A percentile compares a stretch with the other conserved stretches of the same genome.
These are phyloP conservation scores for Falco rusticolus DNA, from an alignment of 2,797 vertebrate species.

Conservation along the genomic window DNA sequence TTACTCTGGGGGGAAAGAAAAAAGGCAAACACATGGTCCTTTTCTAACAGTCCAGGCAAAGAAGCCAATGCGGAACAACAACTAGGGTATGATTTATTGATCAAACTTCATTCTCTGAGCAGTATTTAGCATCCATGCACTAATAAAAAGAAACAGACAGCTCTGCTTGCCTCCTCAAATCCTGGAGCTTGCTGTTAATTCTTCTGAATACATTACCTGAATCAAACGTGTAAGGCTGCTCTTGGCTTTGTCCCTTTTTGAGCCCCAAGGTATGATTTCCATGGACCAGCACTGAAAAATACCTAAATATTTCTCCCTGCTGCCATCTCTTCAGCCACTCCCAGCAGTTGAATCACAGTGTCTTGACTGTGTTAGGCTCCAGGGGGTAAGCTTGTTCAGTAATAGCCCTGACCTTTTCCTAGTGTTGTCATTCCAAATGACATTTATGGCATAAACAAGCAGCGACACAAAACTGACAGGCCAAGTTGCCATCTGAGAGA, in stretches of 20 bases:
- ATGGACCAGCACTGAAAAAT: constrained; percentile 46
- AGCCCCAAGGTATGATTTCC: constrained; percentile 69
- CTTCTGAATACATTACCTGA: constrained; percentile 59
- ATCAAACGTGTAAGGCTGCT: constrained; percentile 24
- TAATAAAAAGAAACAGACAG: constrained; percentile 61
- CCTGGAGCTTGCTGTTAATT: constrained; percentile 44
- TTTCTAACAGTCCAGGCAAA: neutral
- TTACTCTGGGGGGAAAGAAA: constrained; percentile 6
- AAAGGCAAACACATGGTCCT: constrained; percentile 22
- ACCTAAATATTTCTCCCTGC: constrained; percentile 42
- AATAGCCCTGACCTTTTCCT: constrained; percentile 75
- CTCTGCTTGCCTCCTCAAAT: constrained; percentile 42
- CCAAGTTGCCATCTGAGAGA: constrained; percentile 55
- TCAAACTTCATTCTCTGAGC: constrained; percentile 40
- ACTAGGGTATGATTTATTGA: constrained; percentile 57
- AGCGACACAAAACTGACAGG: constrained; percentile 73
- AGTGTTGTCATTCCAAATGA: constrained; percentile 71
- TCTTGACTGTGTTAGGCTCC: constrained; percentile 73
- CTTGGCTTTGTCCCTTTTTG: constrained; percentile 32
- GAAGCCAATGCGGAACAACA: constrained; percentile 23
- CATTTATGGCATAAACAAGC: constrained; percentile 74
- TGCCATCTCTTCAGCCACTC: constrained; percentile 59
- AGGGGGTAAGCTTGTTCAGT: constrained; percentile 70
- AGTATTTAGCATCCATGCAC: constrained; percentile 52
- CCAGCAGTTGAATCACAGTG: constrained; percentile 63